phyloP scores from a whole-genome alignment of 2,797 vertebrate species.

The Anas capensis region DNA sequence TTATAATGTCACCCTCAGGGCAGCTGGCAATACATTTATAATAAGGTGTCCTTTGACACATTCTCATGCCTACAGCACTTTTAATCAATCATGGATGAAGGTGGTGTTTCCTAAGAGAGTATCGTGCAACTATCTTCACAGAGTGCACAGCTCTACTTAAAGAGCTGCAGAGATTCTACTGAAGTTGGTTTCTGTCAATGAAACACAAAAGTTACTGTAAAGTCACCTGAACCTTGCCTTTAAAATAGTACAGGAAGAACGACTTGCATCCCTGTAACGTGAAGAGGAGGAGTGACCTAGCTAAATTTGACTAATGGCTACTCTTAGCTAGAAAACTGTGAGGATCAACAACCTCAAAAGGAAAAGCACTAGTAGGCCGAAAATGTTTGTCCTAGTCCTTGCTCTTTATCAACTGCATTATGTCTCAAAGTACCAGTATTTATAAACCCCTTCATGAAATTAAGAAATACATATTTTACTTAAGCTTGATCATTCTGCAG shows the following conservation, averaged over 20 bases:
- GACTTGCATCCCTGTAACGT: background rate
- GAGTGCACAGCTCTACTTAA: background rate
- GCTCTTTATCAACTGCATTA: background rate
- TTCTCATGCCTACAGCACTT: background rate
- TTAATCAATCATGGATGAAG: conserved; percentile 7
- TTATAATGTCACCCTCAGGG: background rate
- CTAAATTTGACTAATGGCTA: background rate
- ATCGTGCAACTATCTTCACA: background rate
- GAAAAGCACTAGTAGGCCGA: background rate
- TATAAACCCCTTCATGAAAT: background rate
- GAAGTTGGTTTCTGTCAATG: background rate
- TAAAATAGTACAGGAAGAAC: background rate
- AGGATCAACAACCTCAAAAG: background rate
- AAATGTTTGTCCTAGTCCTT: background rate
- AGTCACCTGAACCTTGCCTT: background rate
- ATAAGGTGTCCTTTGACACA: background rate
- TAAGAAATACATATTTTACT: background rate
- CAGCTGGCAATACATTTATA: conserved; percentile 1
- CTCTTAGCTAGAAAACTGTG: background rate
- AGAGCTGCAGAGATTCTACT: background rate
- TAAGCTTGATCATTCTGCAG: background rate
- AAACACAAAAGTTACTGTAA: background rate
- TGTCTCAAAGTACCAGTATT: background rate
- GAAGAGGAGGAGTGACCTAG: background rate
- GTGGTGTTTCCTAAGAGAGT: background rate